Evolutionary conservation across 2,888 invertebrate genomes (phyloP), one percentile per base, ranked within the genome.

Genomic region (Aelia acuminata): DNA sequence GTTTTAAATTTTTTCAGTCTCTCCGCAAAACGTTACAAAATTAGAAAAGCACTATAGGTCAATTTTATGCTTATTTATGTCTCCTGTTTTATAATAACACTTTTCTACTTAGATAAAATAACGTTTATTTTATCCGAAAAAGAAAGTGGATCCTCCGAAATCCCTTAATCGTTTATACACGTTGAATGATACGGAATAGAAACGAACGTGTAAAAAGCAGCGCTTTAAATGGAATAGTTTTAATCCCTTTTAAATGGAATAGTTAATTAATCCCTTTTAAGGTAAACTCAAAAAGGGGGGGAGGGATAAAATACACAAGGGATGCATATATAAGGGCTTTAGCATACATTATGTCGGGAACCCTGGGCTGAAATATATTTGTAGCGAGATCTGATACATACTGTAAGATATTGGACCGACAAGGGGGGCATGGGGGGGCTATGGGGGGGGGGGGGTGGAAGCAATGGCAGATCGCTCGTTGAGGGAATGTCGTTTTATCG

Each of bases 341-440:
- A 43, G 43, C 43, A 80, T 80, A 43, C 39, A 80, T 43, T 80
- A 80, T n/a, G 43, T 43, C 80, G 43, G 39, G 80, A 43, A 80
- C n/a, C 43, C 80, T 43, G n/a, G 39, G 10, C 39, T 39, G 5
- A 80, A 80, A 80, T 39, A 80, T 80, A 80, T 80, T 80, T 80
- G 80, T 80, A 80, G 39, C 80, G 39, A n/a, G 39, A 80, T 80
- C 80, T 80, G 80, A 80, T 80, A 80, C 80, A 80, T 43, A 10
- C 80, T 80, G 39, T 43, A 43, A 80, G 80, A 80, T 80, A 80
- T 80, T 80, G 80, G 80, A 80, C 31, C 63, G 63, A 63, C 63
- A 63, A 63, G 63, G 31, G 63, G 3, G 63, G 63, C 4, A 18
- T 22, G 43, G 43, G 80, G 15, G 75, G 3, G 75, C n/a, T n/a